phyloP scores from a whole-genome alignment of 2,888 invertebrate genomes.

The Leptinotarsa peninsularis region DNA sequence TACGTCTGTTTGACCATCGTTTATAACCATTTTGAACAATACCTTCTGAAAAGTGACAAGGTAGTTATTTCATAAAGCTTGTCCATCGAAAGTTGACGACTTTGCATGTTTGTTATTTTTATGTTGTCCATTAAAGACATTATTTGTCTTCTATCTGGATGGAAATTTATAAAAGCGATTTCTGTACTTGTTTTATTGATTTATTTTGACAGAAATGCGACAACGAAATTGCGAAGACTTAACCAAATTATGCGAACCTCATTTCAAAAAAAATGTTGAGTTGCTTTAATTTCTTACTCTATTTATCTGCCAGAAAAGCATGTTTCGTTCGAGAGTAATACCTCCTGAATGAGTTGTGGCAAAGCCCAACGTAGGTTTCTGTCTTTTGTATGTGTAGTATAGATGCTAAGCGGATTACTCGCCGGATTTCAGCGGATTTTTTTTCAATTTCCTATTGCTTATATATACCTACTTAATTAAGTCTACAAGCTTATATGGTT shows the following conservation, averaged over 20 bases:
- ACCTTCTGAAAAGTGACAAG: too few relatives aligned
- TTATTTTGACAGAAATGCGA: too few relatives aligned
- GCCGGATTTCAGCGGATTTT: conserved; percentile 55
- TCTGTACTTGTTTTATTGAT: too few relatives aligned
- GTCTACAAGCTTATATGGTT: conserved; percentile 49
- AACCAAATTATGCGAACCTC: not conserved
- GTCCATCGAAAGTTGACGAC: too few relatives aligned
- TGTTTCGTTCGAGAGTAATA: conserved; percentile 30
- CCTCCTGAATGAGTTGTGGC: conserved; percentile 30
- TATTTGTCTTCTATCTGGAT: too few relatives aligned
- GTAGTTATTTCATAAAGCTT: too few relatives aligned
- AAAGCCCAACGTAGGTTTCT: conserved; percentile 32
- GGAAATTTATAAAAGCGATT: too few relatives aligned
- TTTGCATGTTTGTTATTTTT: too few relatives aligned
- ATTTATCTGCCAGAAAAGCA: conserved; percentile 16
- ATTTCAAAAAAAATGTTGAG: not conserved
- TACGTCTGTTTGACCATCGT: too few relatives aligned
- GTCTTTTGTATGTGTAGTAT: conserved; percentile 49
- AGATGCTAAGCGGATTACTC: conserved; percentile 56
- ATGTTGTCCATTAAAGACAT: too few relatives aligned
- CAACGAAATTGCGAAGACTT: too few relatives aligned
- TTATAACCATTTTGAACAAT: too few relatives aligned
- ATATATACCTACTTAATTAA: conserved; percentile 53
- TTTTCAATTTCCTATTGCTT: conserved; percentile 53
- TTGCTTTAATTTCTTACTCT: conserved; percentile 8